Percentiles rank a stretch among this genome's conserved stretches.
Conservation (phyloP, 2,113 vertebrate genomes). For the Alligator sinensis region DNA sequence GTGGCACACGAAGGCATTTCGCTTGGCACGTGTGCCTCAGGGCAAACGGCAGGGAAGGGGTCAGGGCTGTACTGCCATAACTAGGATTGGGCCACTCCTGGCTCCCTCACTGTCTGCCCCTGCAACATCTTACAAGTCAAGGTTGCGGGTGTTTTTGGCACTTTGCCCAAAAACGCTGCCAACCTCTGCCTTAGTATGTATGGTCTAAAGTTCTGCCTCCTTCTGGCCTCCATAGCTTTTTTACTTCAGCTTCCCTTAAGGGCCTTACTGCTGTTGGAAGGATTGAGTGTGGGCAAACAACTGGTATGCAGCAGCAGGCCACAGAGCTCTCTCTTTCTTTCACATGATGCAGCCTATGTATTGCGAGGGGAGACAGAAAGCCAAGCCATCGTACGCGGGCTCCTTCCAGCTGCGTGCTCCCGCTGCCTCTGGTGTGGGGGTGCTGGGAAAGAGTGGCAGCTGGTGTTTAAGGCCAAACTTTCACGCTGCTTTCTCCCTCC, state of each 20-base stretch:
- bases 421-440: neutral
- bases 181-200: neutral
- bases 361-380: neutral
- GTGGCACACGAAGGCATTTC: too few species aligned
- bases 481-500: neutral
- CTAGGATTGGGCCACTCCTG: too few species aligned
- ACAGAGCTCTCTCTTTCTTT: neutral
- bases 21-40: too few species aligned
- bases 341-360: fast-evolving
- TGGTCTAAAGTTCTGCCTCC: neutral
- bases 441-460: neutral
- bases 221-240: neutral
- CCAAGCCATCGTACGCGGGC: neutral
- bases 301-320: neutral
- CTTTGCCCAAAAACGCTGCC: too few species aligned
- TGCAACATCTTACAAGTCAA: too few species aligned
- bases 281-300: fast-evolving
- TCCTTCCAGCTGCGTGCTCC: fast-evolving
- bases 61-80: neutral
- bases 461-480: neutral
- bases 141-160: too few species aligned
- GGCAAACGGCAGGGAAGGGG: too few species aligned
- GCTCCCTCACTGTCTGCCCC: too few species aligned
- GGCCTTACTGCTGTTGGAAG: neutral
- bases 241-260: fast-evolving